A percentile compares a stretch with the other conserved stretches of the same genome.
Evolutionary conservation across 2,113 vertebrate species (phyloP).

Genomic region (Embiotoca jacksoni): DNA sequence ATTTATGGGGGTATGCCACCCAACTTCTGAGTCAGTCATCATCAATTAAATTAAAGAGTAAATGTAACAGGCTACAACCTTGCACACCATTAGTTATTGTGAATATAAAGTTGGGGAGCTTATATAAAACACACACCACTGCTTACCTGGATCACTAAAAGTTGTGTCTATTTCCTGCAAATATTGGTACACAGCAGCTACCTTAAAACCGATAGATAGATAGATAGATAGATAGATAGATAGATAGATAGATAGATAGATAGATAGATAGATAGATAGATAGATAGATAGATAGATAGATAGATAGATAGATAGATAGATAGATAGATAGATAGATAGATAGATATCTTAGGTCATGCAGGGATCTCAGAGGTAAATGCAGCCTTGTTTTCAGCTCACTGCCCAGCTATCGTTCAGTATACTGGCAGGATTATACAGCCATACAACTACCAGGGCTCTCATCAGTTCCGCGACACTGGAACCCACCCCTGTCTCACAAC

Average conservation of each 20-base stretch:
- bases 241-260: background rate
- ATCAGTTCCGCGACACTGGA: constrained; percentile 54
- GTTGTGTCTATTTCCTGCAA: background rate
- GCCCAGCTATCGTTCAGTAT: constrained; percentile 22
- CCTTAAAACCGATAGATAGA: background rate
- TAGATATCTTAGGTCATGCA: background rate
- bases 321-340: background rate
- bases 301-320: no score
- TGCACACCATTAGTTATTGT: no score
- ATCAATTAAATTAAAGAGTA: no score
- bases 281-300: no score
- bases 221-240: background rate
- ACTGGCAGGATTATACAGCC: constrained; percentile 28
- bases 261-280: background rate
- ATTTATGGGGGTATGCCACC: no score
- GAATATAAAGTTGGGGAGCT: constrained; percentile 16
- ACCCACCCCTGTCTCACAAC: background rate
- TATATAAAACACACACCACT: constrained; percentile 12
- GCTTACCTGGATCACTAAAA: constrained; percentile 29
- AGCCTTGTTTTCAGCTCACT: constrained; percentile 36
- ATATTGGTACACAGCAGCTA: constrained; percentile 2
- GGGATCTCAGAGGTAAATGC: constrained; percentile 5
- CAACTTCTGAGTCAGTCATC: no score
- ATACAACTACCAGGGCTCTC: constrained; percentile 13
- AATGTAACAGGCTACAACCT: no score